Evolutionary conservation across 2,113 vertebrate species (phyloP).

Genomic region (Dolichallabes microphthalmus): DNA sequence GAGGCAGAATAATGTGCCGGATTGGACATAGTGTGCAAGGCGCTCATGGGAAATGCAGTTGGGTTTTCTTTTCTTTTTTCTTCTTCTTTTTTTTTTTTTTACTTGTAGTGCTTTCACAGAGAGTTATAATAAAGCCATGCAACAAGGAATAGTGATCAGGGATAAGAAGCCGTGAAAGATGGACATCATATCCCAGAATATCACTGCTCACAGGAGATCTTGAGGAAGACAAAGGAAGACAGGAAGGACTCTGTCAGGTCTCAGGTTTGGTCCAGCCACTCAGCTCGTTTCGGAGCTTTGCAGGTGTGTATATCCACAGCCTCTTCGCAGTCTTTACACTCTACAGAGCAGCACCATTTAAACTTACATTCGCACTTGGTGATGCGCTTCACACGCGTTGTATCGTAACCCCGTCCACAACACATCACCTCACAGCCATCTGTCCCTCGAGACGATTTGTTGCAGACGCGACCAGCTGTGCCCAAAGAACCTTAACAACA

Average conservation of each 20-base stretch:
- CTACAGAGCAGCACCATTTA: conserved; percentile 96
- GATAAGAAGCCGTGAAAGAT: conserved; percentile 58
- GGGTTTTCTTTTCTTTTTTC: conserved; percentile 50
- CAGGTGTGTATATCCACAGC: conserved; percentile 93
- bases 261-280: conserved; percentile 91
- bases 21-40: conserved; percentile 61
- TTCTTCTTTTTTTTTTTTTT: conserved; percentile 42
- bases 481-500: conserved; percentile 84
- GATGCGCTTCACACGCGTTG: conserved; percentile 86
- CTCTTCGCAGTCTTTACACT: conserved; percentile 92
- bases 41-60: conserved; percentile 70
- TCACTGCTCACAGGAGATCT: conserved; percentile 68
- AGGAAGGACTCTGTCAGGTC: conserved; percentile 59
- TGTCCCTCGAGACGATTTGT: conserved; percentile 85
- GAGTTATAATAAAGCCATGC: conserved; percentile 87
- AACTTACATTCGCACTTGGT: conserved; percentile 99
- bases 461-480: conserved; percentile 90
- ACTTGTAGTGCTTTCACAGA: conserved; percentile 81
- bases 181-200: conserved; percentile 79
- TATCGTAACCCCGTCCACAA: conserved; percentile 96
- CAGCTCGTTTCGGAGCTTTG: conserved; percentile 90
- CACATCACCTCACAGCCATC: conserved; percentile 99
- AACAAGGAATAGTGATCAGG: conserved; percentile 67
- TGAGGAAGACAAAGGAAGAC: conserved; percentile 60
- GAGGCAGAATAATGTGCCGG: conserved; percentile 58